Conservation (phyloP, 2,797 vertebrate species). For the Xiphophorus birchmanni region DNA sequence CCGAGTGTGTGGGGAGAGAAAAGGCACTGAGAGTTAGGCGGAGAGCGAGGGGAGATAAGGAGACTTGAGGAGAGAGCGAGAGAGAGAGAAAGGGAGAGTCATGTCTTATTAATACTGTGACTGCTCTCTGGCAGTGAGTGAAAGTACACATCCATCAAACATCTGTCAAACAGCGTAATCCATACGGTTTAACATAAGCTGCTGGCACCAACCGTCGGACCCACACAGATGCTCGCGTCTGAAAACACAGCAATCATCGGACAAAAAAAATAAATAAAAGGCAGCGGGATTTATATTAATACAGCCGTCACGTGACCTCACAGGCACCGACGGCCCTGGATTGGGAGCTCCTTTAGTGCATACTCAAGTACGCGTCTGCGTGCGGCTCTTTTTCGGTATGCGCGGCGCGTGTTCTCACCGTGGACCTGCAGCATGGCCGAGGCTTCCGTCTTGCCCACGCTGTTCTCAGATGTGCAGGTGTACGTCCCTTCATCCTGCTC, state of each 20-base stretch:
- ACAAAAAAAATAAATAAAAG: constrained; percentile 27
- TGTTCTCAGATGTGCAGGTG: constrained; percentile 95
- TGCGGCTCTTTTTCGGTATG: constrained; percentile 43
- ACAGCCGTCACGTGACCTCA: constrained; percentile 40
- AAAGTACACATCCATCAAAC: constrained; percentile 77
- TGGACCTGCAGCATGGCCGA: constrained; percentile 92
- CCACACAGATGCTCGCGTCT: constrained; percentile 53
- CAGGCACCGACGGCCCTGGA: constrained; percentile 31
- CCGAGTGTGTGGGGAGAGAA: constrained; percentile 27
- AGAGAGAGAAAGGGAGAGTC: constrained; percentile 54
- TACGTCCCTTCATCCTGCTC: constrained; percentile 93
- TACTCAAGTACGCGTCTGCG: constrained; percentile 23
- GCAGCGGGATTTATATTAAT: constrained; percentile 34
- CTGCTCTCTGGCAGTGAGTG: constrained; percentile 72
- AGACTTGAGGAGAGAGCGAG: constrained; percentile 41
- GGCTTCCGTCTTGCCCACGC: constrained; percentile 90
- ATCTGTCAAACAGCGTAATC: constrained; percentile 84
- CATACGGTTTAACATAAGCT: constrained; percentile 82
- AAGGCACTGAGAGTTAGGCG: constrained; percentile 32
- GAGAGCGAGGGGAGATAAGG: constrained; percentile 50
- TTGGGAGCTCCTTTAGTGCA: constrained; percentile 31
- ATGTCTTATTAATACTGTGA: constrained; percentile 77
- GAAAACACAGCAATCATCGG: constrained; percentile 52
- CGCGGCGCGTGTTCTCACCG: constrained; percentile 79
- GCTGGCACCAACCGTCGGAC: constrained; percentile 61